Conservation (phyloP, 2,888 invertebrate species). For the Lycaena phlaeas region DNA sequence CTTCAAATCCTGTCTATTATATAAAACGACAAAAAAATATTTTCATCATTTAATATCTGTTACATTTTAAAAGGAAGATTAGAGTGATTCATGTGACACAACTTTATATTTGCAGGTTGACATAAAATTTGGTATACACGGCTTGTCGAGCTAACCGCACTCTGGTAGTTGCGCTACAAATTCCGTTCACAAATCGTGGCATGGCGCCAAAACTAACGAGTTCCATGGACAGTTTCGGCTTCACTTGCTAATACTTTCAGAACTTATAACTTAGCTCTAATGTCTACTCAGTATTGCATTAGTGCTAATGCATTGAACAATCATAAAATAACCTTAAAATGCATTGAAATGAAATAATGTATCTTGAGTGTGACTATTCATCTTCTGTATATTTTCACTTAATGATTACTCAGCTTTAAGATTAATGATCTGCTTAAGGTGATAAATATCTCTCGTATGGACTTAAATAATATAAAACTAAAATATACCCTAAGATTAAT, state of each 20-base stretch:
- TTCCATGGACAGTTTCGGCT: conserved; percentile 8
- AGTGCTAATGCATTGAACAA: neutral
- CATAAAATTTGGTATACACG: conserved; percentile 3
- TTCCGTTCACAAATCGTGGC: conserved; percentile 7
- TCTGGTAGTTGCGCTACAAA: conserved; percentile 4
- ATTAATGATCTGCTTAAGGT: too few species aligned
- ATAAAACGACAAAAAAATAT: too few species aligned
- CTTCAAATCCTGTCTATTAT: too few species aligned
- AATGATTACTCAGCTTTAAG: too few species aligned
- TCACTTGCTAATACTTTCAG: conserved; percentile 5
- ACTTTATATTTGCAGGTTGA: neutral
- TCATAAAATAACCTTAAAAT: conserved; percentile 3
- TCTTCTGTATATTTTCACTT: too few species aligned
- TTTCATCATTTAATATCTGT: too few species aligned
- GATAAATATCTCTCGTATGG: too few species aligned
- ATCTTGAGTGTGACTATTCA: too few species aligned
- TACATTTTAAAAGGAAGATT: neutral
- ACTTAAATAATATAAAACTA: too few species aligned
- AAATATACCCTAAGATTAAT: too few species aligned
- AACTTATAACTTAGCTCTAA: conserved; percentile 4
- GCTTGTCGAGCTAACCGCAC: conserved; percentile 6
- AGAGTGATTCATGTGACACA: neutral
- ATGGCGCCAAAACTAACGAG: conserved; percentile 3
- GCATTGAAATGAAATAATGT: too few species aligned
- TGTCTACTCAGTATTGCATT: neutral